Evolutionary conservation across 2,113 vertebrate species (phyloP).

Genomic region (Heterotilapia buettikoferi): DNA sequence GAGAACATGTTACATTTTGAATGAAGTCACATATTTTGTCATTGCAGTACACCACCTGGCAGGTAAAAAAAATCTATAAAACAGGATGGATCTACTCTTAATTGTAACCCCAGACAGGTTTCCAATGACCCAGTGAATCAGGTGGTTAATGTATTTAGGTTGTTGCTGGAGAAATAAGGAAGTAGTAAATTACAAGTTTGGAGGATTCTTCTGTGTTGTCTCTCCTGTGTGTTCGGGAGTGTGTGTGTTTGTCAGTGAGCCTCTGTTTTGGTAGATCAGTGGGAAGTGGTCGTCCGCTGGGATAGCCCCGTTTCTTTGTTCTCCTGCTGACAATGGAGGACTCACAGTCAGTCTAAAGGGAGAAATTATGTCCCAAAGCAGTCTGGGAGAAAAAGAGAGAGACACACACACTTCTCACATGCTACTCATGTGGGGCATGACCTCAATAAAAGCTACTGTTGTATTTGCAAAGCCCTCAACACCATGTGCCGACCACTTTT

Average conservation of each 20-base stretch:
- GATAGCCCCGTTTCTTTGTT: constrained; percentile 65
- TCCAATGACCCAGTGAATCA: neutral
- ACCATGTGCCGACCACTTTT: constrained; percentile 47
- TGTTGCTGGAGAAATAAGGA: neutral
- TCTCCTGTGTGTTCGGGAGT: constrained; percentile 24
- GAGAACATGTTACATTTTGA: neutral
- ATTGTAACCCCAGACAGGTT: neutral
- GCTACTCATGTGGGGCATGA: constrained; percentile 68
- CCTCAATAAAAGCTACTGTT: constrained; percentile 65
- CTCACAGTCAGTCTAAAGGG: constrained; percentile 59
- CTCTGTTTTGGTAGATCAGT: constrained; percentile 61
- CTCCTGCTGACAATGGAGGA: constrained; percentile 65
- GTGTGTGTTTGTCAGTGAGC: constrained; percentile 19
- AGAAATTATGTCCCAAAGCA: constrained; percentile 61
- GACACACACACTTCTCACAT: constrained; percentile 47
- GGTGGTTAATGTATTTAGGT: neutral
- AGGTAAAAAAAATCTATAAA: neutral
- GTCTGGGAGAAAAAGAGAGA: constrained; percentile 45
- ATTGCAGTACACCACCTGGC: neutral
- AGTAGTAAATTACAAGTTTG: neutral
- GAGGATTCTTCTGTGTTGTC: neutral
- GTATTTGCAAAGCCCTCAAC: constrained; percentile 52
- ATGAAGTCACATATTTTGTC: neutral
- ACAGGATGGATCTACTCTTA: neutral
- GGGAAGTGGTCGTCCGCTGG: constrained; percentile 44